Percentiles rank a stretch among this genome's conserved stretches.
Conservation (phyloP, 2,113 vertebrate species). For the Corvus cornix region DNA sequence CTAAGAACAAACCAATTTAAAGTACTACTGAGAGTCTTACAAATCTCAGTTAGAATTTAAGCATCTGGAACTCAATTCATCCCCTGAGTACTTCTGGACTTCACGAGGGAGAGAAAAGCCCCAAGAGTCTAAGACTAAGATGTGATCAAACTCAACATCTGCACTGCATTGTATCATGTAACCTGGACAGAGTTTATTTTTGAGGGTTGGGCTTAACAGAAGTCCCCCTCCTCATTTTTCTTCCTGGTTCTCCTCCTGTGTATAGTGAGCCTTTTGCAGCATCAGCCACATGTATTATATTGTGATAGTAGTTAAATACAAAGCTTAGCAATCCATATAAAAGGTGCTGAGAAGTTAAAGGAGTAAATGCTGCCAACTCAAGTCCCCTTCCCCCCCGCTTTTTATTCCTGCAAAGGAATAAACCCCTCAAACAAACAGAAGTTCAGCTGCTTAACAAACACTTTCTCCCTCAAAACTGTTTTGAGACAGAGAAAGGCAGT, state of each 20-base stretch:
- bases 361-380: background rate
- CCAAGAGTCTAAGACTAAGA: background rate
- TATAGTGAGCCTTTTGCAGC: background rate
- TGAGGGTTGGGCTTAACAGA: background rate
- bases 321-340: background rate
- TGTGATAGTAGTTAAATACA: background rate
- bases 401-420: background rate
- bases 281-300: background rate
- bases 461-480: background rate
- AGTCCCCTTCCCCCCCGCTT: background rate
- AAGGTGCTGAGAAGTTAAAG: background rate
- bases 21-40: background rate
- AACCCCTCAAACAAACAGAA: background rate
- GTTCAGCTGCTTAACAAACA: background rate
- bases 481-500: background rate
- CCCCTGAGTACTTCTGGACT: background rate
- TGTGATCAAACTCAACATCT: background rate
- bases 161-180: rapidly evolving
- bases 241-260: background rate
- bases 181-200: background rate
- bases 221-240: background rate
- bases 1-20: background rate
- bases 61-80: background rate
- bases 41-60: background rate
- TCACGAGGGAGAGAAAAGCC: background rate